phyloP scores from a whole-genome alignment of 1,140 invertebrate species.

The Trinorchestia longiramus region DNA sequence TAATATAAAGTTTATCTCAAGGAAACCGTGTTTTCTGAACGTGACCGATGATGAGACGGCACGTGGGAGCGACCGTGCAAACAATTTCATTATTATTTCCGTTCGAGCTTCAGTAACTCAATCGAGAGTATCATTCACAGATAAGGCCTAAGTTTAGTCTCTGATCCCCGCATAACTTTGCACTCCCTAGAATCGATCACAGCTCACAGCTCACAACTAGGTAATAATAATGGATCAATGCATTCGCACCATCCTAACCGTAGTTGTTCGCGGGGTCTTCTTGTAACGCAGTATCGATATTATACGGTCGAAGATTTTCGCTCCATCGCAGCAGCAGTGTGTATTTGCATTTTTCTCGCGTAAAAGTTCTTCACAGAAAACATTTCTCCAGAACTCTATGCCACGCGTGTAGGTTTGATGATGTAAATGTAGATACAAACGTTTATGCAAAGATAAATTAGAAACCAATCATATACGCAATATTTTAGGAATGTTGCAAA shows the following conservation, averaged over 20 bases:
- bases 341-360: neutral
- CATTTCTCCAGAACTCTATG: neutral
- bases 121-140: neutral
- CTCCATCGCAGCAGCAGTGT: neutral
- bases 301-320: too few relatives aligned
- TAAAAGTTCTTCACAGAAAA: neutral
- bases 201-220: neutral
- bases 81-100: neutral
- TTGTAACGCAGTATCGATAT: too few relatives aligned
- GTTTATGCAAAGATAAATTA: too few relatives aligned
- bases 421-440: neutral
- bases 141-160: neutral
- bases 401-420: neutral
- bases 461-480: too few relatives aligned
- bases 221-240: neutral
- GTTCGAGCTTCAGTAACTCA: neutral
- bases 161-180: neutral
- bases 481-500: too few relatives aligned
- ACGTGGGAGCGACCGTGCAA: neutral
- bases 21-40: too few relatives aligned
- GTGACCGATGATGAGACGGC: too few relatives aligned
- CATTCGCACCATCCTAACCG: neutral
- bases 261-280: too few relatives aligned
- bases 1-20: too few relatives aligned
- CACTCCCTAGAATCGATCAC: neutral